Evolutionary conservation across 2,888 invertebrate species (phyloP), one percentile per base, ranked within the genome.

Genomic region (Amitus sp.): DNA sequence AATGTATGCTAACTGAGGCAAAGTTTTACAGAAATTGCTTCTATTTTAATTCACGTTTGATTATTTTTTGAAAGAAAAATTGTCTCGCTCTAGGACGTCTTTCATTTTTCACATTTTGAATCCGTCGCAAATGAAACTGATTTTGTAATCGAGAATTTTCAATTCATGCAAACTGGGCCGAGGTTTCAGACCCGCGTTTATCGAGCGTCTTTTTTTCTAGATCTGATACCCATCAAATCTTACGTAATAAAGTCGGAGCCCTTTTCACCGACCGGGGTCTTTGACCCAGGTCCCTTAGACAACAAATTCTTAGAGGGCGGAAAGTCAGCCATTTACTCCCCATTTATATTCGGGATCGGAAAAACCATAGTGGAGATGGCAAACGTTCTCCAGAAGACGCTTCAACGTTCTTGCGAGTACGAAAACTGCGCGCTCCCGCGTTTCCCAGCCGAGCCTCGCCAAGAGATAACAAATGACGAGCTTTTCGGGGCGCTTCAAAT

Each of bases 291-390:
- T 1, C 66, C 68, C n/a, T n/a, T n/a, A 23, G 23, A 65, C 28
- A 71, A 70, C 12, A 58, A 67, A 47, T 73, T 72, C 39, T 51
- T 73, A n/a, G 59, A 70, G 9, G 62, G 66, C 1, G 67, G 70
- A 18, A 58, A 63, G 19, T 62, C 72, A 1, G 66, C 76, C 0
- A 66, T 71, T 2, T 71, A 74, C 19, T 81, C 80, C 19, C 77
- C 81, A 0, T 71, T 78, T 54, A 47, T 82, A 0, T 62, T 79
- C 0, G 67, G 72, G 5, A 71, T 81, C 18, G 81, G 80, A 2
- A 79, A 77, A 54, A 70, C 77, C 15, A 71, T 82, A 6, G 53
- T 77, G 19, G 73, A 73, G 30, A 61, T 77, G 9, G 72, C 72
- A 1, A 67, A 72, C 39, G 52, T 66, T 1, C 46, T 80, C 1